These are phyloP conservation scores for Octopus sinensis DNA, from an alignment of 1,140 invertebrate species.

Conservation along the genomic window DNA sequence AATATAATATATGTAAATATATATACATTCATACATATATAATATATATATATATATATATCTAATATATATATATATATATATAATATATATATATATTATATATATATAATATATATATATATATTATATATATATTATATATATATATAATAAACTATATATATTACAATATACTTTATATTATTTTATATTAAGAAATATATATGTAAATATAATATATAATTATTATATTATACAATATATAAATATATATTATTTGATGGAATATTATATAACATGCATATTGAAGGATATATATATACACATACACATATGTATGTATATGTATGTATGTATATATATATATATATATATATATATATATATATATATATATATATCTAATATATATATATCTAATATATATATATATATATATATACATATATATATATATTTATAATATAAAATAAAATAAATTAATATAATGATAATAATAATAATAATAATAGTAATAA, in stretches of 20 bases:
- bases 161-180: background rate
- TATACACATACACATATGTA: background rate
- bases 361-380: constrained; percentile 5
- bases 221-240: background rate
- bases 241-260: background rate
- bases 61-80: constrained; percentile 5
- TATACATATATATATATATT: background rate
- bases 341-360: background rate
- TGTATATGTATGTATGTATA: background rate
- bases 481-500: too few species aligned
- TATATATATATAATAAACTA: background rate
- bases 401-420: background rate
- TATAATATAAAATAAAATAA: background rate
- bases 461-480: too few species aligned
- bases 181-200: too few species aligned
- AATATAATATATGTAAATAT: too few species aligned
- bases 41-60: background rate
- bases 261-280: background rate
- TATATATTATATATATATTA: background rate
- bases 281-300: background rate
- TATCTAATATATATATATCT: background rate
- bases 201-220: too few species aligned
- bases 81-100: background rate
- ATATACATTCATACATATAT: too few species aligned
- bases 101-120: background rate